phyloP scores from a whole-genome alignment of 1,140 invertebrate species.

The Drosophila arawakana region DNA sequence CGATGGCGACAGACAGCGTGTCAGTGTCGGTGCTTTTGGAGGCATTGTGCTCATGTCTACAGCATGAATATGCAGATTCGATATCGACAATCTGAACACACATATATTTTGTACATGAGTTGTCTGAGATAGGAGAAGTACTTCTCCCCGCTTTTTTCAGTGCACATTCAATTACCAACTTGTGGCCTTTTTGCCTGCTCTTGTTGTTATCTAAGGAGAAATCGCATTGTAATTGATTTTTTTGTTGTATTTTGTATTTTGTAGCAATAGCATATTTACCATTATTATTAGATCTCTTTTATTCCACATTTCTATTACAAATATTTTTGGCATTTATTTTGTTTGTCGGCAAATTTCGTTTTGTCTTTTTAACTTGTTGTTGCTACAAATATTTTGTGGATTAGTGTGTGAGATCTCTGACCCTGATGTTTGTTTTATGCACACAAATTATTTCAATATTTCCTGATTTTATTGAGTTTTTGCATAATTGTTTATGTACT shows the following conservation, averaged over 20 bases:
- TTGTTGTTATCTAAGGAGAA: slow-evolving; percentile 70
- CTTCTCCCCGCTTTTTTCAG: slow-evolving; percentile 26
- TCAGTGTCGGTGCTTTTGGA: slow-evolving; percentile 79
- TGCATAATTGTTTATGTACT: not conserved
- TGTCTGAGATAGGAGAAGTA: slow-evolving; percentile 45
- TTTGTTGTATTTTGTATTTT: slow-evolving; percentile 51
- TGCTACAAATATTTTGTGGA: slow-evolving; percentile 9
- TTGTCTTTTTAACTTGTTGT: slow-evolving; percentile 51
- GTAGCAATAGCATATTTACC: slow-evolving; percentile 25
- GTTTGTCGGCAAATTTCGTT: slow-evolving; percentile 61
- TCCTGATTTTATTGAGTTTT: not conserved
- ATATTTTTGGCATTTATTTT: slow-evolving; percentile 58
- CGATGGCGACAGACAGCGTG: slow-evolving; percentile 61
- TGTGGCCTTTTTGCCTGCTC: slow-evolving; percentile 40
- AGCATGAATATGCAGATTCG: slow-evolving; percentile 78
- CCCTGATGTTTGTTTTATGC: not conserved
- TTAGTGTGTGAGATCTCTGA: not conserved
- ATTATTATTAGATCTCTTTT: slow-evolving; percentile 54
- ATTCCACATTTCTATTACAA: slow-evolving; percentile 27
- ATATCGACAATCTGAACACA: slow-evolving; percentile 40
- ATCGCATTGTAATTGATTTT: slow-evolving; percentile 77
- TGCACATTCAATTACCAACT: slow-evolving; percentile 69
- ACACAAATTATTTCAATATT: not conserved
- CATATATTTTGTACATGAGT: not conserved
- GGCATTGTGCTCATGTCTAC: slow-evolving; percentile 67